Evolutionary conservation across 1,140 invertebrate genomes (phyloP).

Genomic region (Rhopalosiphum maidis): DNA sequence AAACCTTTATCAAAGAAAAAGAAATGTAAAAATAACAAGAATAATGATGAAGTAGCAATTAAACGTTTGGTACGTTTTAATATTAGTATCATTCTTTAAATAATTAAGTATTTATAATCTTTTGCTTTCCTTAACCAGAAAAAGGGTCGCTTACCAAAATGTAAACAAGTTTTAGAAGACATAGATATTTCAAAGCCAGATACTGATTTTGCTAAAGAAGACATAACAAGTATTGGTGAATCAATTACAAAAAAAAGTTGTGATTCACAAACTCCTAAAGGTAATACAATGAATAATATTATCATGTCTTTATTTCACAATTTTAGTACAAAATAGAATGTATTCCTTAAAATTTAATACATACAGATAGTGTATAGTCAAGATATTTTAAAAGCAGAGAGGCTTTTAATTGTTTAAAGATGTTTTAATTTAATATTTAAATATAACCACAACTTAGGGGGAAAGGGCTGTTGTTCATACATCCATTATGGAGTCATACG

Average conservation of each 20-base stretch:
- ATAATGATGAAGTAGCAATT: neutral
- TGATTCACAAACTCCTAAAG: conserved; percentile 38
- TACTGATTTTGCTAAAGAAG: neutral
- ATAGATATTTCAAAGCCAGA: neutral
- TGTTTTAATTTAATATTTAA: too few species aligned
- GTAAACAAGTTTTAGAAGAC: conserved; percentile 20
- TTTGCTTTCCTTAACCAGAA: conserved; percentile 9
- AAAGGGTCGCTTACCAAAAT: conserved; percentile 21
- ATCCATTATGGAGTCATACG: too few species aligned
- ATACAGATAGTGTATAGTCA: neutral
- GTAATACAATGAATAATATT: conserved; percentile 38
- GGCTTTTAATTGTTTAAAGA: too few species aligned
- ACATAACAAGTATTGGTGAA: neutral
- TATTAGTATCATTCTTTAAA: neutral
- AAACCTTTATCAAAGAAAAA: conserved; percentile 6
- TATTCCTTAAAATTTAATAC: neutral
- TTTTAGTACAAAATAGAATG: neutral
- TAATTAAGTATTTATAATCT: neutral
- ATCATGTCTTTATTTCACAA: neutral
- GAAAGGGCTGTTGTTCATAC: too few species aligned
- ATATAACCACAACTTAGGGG: too few species aligned
- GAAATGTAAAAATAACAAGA: conserved; percentile 23
- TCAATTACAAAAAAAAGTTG: neutral
- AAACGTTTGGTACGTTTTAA: conserved; percentile 17
- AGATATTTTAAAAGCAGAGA: too few species aligned